phyloP scores from a whole-genome alignment of 2,113 vertebrate species.

The Scatophagus argus region DNA sequence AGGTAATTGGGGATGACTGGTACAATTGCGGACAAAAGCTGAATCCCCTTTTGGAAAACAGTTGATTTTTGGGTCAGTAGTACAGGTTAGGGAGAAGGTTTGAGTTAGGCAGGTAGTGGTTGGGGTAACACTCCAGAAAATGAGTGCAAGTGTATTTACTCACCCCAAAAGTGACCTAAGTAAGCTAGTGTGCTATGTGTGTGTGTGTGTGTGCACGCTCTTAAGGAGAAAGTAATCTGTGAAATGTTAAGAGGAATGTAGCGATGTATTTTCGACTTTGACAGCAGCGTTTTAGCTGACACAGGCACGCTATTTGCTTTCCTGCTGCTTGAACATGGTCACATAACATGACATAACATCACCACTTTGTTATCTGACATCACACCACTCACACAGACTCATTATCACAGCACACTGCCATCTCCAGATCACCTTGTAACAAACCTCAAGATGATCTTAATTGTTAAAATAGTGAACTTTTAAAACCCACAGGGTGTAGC shows the following conservation, averaged over 20 bases:
- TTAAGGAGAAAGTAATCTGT: conserved; percentile 17
- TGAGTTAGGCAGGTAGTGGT: no score
- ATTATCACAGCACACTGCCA: conserved; percentile 6
- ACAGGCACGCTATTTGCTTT: neutral
- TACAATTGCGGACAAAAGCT: no score
- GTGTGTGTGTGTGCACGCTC: neutral
- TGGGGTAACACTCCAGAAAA: no score
- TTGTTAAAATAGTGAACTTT: conserved; percentile 20
- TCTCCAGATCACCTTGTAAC: neutral
- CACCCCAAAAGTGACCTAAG: no score
- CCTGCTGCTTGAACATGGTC: neutral
- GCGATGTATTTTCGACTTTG: neutral
- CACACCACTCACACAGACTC: neutral
- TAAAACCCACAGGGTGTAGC: conserved; percentile 13
- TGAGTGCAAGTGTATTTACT: no score
- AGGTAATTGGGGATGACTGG: no score
- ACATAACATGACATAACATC: conserved; percentile 2
- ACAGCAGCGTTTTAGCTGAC: conserved; percentile 23
- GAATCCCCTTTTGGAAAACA: no score
- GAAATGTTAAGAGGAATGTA: conserved; percentile 24
- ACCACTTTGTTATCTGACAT: neutral
- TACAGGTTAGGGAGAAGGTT: no score
- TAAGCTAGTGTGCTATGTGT: no score
- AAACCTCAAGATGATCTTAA: conserved; percentile 13
- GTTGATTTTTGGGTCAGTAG: no score